Evolutionary conservation across 2,113 vertebrate species (phyloP).

Genomic region (Colaptes auratus): DNA sequence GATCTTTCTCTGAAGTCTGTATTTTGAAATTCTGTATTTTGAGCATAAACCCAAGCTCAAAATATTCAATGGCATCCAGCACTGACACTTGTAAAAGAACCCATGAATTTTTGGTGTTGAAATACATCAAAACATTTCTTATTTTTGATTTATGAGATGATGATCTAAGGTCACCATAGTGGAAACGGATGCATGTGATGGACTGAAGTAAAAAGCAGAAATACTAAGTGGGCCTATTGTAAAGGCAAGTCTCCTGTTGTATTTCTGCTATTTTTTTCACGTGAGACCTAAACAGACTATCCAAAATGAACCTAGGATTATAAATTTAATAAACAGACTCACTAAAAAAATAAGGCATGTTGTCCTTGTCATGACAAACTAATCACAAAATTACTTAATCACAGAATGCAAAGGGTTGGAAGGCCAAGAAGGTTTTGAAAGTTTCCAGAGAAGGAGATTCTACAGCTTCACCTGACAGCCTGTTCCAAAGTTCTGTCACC

Average conservation of each 20-base stretch:
- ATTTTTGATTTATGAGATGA: neutral
- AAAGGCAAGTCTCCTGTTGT: neutral
- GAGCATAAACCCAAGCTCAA: neutral
- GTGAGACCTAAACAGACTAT: neutral
- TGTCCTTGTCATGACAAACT: neutral
- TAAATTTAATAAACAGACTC: neutral
- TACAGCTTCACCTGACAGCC: no score
- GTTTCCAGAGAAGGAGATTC: no score
- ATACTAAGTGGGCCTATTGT: neutral
- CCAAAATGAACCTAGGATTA: neutral
- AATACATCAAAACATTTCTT: neutral
- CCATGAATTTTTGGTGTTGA: neutral
- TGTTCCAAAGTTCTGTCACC: no score
- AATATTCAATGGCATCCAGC: neutral
- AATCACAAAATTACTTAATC: neutral
- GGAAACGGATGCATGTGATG: neutral
- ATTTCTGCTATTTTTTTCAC: neutral
- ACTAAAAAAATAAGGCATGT: neutral
- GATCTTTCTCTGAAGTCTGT: neutral
- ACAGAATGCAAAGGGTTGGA: no score
- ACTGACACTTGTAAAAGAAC: neutral
- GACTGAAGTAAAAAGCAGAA: neutral
- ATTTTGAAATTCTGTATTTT: neutral
- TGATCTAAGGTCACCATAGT: neutral
- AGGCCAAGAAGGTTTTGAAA: no score